Base-by-base conservation (phyloP, 2,888 invertebrate species). In the Cantharis rufa region DNA sequence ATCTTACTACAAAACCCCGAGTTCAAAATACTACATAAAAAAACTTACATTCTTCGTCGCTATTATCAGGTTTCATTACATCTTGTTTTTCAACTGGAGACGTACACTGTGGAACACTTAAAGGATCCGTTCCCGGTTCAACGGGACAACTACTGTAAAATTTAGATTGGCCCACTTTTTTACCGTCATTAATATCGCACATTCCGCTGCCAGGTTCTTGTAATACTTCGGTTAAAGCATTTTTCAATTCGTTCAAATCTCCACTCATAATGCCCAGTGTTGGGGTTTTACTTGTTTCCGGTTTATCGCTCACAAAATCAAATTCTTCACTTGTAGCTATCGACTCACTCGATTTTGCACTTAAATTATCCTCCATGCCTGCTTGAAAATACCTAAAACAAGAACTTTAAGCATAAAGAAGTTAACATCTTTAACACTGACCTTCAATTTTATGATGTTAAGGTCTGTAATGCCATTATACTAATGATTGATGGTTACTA, bases 1-100 rank as follows among this genome's bases (percentile, higher is more conserved):
- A 66, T 64, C n/a, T 24, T 28, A 61, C 62, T 69, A 68, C 24
- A 62, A 21, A 16, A 70, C n/a, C 68, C 32, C n/a, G 15, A 62
- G n/a, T n/a, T 18, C 10, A 32, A 21, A 5, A 16, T 61, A 69
- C 48, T 71, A 13, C n/a, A n/a, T n/a, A 68, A 77, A 80, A 24
- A 75, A 76, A 82, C 84, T 85, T 87, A 93, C 93, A 93, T 90
- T 94, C 94, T 84, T 94, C 94, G 72, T 93, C 93, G 79, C 93
- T 94, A 83, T 93, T 93, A 80, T 92, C 92, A 1, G 94, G 93
- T 86, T 95, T 95, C 93, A 94, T 94, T 79, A 91, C 90, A 85
- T 95, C 95, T 82, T 94, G 93, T 84, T 95, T 95, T 87, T 95
- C 95, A 15, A 85, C 85, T 10, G 90, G 88, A 10, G 89, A 85